Evolutionary conservation across 2,113 vertebrate genomes (phyloP).

Genomic region (Ploceus nigricollis): DNA sequence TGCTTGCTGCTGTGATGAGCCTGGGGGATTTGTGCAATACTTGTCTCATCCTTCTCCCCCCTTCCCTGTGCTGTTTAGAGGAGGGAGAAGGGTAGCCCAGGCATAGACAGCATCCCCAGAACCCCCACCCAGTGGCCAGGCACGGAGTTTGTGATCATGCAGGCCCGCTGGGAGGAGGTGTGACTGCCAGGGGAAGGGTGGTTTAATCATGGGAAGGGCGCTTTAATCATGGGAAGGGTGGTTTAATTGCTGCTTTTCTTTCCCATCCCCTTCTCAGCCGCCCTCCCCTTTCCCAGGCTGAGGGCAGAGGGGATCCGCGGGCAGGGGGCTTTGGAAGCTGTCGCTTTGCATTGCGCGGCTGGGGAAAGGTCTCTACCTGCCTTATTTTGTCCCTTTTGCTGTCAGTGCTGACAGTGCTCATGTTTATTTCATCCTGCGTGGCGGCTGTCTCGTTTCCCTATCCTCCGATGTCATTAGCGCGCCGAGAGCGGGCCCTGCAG

Average conservation of each 20-base stretch:
- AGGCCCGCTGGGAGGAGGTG: not conserved
- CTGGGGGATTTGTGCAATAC: not conserved
- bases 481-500: constrained; percentile 88
- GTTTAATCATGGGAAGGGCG: not conserved
- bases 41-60: not conserved
- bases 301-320: not conserved
- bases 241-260: constrained; percentile 38
- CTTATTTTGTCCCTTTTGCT: constrained; percentile 85
- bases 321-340: constrained; percentile 67
- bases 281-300: not conserved
- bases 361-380: constrained; percentile 85
- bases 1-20: not conserved
- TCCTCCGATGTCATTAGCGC: constrained; percentile 95
- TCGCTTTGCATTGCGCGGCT: constrained; percentile 79
- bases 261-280: not conserved
- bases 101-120: not conserved
- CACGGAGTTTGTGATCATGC: fast-evolving
- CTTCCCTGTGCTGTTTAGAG: not conserved
- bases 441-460: constrained; percentile 90
- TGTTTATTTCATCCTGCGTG: constrained; percentile 97
- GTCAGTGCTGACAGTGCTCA: constrained; percentile 94
- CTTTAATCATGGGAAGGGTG: not conserved
- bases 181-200: not conserved
- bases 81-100: not conserved
- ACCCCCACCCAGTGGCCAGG: too few species aligned